Evolutionary conservation across 2,888 invertebrate species (phyloP), one percentile per base, ranked within the genome.

Genomic region (Drosophila affinis): DNA sequence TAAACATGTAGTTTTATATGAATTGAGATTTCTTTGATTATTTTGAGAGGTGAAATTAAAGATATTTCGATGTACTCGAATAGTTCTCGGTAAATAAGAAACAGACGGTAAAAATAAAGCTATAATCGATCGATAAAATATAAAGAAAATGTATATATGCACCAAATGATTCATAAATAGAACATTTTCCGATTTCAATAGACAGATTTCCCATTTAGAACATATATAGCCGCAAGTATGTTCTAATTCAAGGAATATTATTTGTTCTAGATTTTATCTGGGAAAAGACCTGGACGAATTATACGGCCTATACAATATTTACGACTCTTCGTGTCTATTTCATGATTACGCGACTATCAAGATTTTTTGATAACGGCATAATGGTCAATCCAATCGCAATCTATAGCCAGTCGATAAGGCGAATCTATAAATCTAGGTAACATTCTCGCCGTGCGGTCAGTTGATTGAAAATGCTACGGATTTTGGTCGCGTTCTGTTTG

Each of bases 381-480:
- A 51, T 67, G 49, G 17, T 12, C 71, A 57, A 69, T 68, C 55
- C 69, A 7, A 18, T 6, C 63, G 29, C 65, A 63, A 63, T 64
- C 63, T 64, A 21, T 14, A 34, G 27, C 18, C 12, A 27, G 9
- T 39, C 18, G 75, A 72, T 72, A 72, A 65, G 56, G 57, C 12
- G 39, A 32, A 10, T 64, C 45, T 74, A 72, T 75, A 72, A 72
- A 74, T 51, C 53, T 45, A 17, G 24, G 10, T 14, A 27, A 12
- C 12, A 14, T 29, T 17, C 14, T 17, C n/a, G 18, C 21, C 45
- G 59, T 5, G 32, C n/a, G 27, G 60, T 65, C 48, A 87, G 89
- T 88, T 62, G 10, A 18, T 53, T 46, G 14, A 64, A 67, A 67
- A 85, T 85, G 89, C 68, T 75, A 59, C 76, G 87, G 39, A 64